Evolutionary conservation across 2,113 vertebrate genomes (phyloP), one percentile per base, ranked within the genome.

Genomic region (Phasianus colchicus): DNA sequence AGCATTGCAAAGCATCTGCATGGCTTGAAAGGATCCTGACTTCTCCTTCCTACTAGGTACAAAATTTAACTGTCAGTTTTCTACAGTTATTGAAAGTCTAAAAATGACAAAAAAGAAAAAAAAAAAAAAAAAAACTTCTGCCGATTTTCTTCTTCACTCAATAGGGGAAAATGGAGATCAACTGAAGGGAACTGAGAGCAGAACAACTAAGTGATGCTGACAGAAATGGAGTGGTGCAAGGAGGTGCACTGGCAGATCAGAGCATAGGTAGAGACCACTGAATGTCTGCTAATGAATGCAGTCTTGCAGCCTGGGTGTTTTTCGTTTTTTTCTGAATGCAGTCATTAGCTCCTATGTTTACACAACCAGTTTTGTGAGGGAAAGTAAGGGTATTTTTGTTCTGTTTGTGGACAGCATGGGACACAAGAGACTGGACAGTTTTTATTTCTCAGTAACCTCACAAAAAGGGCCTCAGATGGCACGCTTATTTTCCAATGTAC

Each of bases 361-460:
- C 3, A 4, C 10, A 27, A 66, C 2, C 32, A 63, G 4, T 20
- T 79, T 61, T 22, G 48, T 42, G 64, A 42, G 78, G 32, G 55
- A 18, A 90, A 83, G 83, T n/a, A 64, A 83, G 76, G 13, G 82
- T 96, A 94, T 96, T 95, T 96, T 96, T 95, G 75, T 93, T 83
- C 89, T 93, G 55, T 88, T 86, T 93, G 77, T 65, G 36, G 70
- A 18, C 48, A 72, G 66, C 43, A 50, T 63, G 24, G 71, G 79
- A 93, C 91, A 80, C 91, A 47, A 89, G 91, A 94, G 96, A 93
- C 52, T 74, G 17, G 36, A 89, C 82, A 85, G 79, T 77, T 96
- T 96, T 92, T 96, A 89, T 95, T 96, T 87, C 94, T 91, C 74
- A 88, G 91, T 86, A 91, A 96, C 81, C 84, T 95, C 92, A 89